Evolutionary conservation across 2,888 invertebrate species (phyloP).

Genomic region (Caenorhabditis imperialis): DNA sequence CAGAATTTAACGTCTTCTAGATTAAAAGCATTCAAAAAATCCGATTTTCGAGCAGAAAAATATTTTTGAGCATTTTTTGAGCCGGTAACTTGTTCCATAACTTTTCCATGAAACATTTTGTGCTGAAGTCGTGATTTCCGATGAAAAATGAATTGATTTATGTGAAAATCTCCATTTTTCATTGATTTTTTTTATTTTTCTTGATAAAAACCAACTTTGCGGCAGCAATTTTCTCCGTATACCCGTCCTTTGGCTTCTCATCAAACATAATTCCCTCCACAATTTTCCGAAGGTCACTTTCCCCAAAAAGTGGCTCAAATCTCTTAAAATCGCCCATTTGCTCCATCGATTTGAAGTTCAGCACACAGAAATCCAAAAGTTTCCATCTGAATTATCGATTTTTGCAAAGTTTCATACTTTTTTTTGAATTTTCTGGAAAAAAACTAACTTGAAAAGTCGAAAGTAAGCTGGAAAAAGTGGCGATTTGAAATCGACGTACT

Average conservation of each 20-base stretch:
- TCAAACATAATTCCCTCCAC: slow-evolving; percentile 3
- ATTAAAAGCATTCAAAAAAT: no score
- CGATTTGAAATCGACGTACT: slow-evolving; percentile 2
- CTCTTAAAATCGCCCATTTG: slow-evolving; percentile 4
- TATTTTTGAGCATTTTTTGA: no score
- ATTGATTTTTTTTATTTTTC: no score
- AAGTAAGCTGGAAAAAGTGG: slow-evolving; percentile 35
- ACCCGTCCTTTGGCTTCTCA: neutral
- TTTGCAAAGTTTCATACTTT: neutral
- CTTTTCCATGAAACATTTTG: no score
- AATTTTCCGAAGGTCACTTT: slow-evolving; percentile 3
- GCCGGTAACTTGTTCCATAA: no score
- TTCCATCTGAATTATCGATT: slow-evolving; percentile 33
- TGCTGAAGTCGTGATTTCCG: no score
- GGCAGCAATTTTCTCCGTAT: neutral
- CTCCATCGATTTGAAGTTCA: neutral
- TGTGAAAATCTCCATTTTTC: no score
- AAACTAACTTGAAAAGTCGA: slow-evolving; percentile 34
- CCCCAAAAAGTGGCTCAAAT: slow-evolving; percentile 10
- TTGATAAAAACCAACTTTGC: slow-evolving; percentile 6
- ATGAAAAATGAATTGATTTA: no score
- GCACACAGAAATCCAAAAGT: slow-evolving; percentile 27
- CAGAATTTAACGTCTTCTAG: no score
- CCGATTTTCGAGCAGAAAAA: no score
- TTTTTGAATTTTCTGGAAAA: neutral